These are phyloP conservation scores for Forbesichthys papilliferus DNA, from an alignment of 2,113 vertebrate species.

Conservation along the genomic window DNA sequence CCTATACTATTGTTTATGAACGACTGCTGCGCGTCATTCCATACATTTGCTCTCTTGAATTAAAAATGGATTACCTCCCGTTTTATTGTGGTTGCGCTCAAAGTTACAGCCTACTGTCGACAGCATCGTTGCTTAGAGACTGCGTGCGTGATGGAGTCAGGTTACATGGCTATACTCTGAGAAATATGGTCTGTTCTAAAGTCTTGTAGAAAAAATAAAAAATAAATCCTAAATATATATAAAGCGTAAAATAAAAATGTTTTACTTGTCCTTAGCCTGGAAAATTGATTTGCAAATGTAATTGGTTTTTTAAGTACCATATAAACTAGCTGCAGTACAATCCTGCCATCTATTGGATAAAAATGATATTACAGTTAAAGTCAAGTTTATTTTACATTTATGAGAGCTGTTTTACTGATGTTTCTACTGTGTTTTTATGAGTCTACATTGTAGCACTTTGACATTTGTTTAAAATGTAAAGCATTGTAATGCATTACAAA, in stretches of 20 bases:
- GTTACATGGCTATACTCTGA: not conserved
- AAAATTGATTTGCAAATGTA: not conserved
- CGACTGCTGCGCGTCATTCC: not conserved
- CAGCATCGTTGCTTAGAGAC: conserved; percentile 53
- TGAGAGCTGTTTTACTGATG: too few species aligned
- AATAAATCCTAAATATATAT: too few species aligned
- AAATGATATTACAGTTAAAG: not conserved
- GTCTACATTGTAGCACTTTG: too few species aligned
- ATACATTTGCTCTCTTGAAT: not conserved
- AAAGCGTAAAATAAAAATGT: too few species aligned
- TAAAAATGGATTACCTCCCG: conserved; percentile 5
- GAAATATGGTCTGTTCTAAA: too few species aligned
- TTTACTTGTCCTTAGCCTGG: too few species aligned
- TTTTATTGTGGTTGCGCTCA: not conserved
- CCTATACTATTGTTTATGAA: not conserved
- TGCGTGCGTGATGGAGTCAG: not conserved
- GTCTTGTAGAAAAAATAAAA: too few species aligned
- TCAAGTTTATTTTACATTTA: too few species aligned
- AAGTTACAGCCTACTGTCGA: not conserved
- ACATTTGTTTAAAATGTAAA: too few species aligned
- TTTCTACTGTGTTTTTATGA: too few species aligned
- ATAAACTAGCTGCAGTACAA: conserved; percentile 3
- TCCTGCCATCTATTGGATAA: conserved; percentile 52
- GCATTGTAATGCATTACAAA: too few species aligned
- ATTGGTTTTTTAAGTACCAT: not conserved